phyloP scores from a whole-genome alignment of 2,888 invertebrate species.

The Drosophila trichaetosa region DNA sequence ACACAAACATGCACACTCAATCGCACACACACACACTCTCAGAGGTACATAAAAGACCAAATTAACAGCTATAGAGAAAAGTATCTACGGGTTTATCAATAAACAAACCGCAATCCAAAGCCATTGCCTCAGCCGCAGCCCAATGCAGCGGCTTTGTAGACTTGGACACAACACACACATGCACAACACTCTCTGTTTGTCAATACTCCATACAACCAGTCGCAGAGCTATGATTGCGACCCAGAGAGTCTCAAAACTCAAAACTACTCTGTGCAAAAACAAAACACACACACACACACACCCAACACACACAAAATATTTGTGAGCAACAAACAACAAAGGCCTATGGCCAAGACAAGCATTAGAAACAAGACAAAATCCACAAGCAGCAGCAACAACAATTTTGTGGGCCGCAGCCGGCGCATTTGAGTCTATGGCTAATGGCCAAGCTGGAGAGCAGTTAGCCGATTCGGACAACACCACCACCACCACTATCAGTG shows the following conservation, averaged over 20 bases:
- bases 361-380: slow-evolving; percentile 60
- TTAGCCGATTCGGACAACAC: slow-evolving; percentile 33
- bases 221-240: slow-evolving; percentile 31
- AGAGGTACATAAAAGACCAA: slow-evolving; percentile 72
- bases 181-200: slow-evolving; percentile 32
- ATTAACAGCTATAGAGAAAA: slow-evolving; percentile 78
- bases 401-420: slow-evolving; percentile 54
- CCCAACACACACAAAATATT: neutral
- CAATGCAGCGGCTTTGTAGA: slow-evolving; percentile 49
- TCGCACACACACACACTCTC: slow-evolving; percentile 21
- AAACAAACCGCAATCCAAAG: slow-evolving; percentile 71
- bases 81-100: slow-evolving; percentile 75
- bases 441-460: slow-evolving; percentile 27
- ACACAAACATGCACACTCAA: slow-evolving; percentile 25
- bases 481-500: slow-evolving; percentile 31
- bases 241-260: slow-evolving; percentile 48
- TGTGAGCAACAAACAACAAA: slow-evolving; percentile 32
- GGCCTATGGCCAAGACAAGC: slow-evolving; percentile 37
- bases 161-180: slow-evolving; percentile 35
- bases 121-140: slow-evolving; percentile 46
- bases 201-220: slow-evolving; percentile 60
- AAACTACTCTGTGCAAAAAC: slow-evolving; percentile 45
- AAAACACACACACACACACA: neutral
- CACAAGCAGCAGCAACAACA: slow-evolving; percentile 41
- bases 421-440: slow-evolving; percentile 40